These are phyloP conservation scores for Platypus cylindrus DNA, from an alignment of 2,888 invertebrate genomes.

Conservation along the genomic window DNA sequence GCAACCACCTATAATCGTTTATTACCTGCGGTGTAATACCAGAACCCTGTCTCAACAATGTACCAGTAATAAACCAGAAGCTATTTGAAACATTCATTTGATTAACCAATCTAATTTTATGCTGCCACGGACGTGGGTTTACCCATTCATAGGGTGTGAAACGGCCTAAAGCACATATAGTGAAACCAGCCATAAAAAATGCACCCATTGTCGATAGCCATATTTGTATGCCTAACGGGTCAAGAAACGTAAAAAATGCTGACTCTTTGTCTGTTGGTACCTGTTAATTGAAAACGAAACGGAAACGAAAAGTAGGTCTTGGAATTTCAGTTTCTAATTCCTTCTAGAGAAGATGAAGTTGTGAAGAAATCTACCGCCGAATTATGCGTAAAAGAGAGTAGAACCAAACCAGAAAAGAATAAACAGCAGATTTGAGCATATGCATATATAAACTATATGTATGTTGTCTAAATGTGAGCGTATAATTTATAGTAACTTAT, in stretches of 20 bases:
- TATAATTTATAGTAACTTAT: no score
- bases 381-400: no score
- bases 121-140: slow-evolving; percentile 37
- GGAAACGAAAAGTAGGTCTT: no score
- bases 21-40: slow-evolving; percentile 46
- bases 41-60: slow-evolving; percentile 49
- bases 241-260: slow-evolving; percentile 51
- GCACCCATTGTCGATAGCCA: slow-evolving; percentile 51
- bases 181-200: slow-evolving; percentile 45
- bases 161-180: slow-evolving; percentile 46
- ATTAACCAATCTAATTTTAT: slow-evolving; percentile 34
- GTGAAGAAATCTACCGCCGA: no score
- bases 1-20: no score
- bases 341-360: no score
- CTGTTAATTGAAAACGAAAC: no score
- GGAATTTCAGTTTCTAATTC: no score
- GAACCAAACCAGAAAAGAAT: no score
- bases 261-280: slow-evolving; percentile 46
- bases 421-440: no score
- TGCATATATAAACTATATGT: no score
- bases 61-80: slow-evolving; percentile 55
- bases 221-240: slow-evolving; percentile 50
- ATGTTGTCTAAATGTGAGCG: no score
- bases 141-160: slow-evolving; percentile 52
- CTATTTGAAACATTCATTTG: slow-evolving; percentile 51